Percentiles rank a stretch among this genome's conserved stretches.
phyloP scores from a whole-genome alignment of 2,797 vertebrate genomes.

The Orestias chungarensis region DNA sequence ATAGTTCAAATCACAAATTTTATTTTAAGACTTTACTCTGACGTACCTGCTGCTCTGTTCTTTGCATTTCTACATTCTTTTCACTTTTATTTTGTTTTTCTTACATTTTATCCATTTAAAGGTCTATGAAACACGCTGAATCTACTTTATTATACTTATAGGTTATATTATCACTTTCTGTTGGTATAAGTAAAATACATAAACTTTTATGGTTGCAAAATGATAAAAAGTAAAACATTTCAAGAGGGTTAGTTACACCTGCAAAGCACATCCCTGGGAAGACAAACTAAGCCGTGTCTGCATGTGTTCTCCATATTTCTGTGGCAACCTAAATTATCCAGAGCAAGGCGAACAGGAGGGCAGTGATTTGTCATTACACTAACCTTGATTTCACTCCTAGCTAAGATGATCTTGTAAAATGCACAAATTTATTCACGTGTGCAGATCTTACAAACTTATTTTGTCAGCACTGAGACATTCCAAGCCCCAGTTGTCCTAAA shows the following conservation, averaged over 20 bases:
- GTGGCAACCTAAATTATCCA: constrained; percentile 2
- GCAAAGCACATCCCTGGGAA: not conserved
- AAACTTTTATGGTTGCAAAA: not conserved
- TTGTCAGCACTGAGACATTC: constrained; percentile 37
- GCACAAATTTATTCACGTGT: constrained; percentile 5
- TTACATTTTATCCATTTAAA: too few species aligned
- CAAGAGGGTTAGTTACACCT: not conserved
- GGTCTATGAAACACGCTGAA: too few species aligned
- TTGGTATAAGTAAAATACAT: not conserved
- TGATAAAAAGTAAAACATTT: not conserved
- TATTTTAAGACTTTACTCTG: not conserved
- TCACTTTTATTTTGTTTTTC: too few species aligned
- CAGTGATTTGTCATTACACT: not conserved
- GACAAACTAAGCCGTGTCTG: not conserved
- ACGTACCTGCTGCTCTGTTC: not conserved
- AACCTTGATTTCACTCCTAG: constrained; percentile 15
- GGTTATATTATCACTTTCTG: too few species aligned
- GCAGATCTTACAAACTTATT: constrained; percentile 32
- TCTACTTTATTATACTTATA: too few species aligned
- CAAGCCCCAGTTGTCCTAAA: constrained; percentile 10
- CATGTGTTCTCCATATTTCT: constrained; percentile 1
- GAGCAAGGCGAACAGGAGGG: constrained; percentile 22
- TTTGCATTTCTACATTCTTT: not conserved
- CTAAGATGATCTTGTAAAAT: constrained; percentile 12
- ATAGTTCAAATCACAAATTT: not conserved